A percentile compares a stretch with the other conserved stretches of the same genome.
These are phyloP conservation scores for Pecten maximus DNA, from an alignment of 2,888 invertebrate genomes.

Conservation along the genomic window DNA sequence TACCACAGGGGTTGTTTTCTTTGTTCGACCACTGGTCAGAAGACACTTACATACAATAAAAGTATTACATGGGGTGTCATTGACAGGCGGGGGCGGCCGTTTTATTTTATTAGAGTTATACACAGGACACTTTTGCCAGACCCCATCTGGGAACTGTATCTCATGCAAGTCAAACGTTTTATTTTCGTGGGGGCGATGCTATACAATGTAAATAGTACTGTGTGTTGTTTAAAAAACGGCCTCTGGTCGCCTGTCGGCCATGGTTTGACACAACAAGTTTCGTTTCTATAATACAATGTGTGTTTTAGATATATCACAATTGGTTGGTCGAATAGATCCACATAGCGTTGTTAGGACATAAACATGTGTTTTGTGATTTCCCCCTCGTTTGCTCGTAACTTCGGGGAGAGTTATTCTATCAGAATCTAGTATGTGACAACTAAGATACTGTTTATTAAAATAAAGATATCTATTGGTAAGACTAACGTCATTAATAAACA, in stretches of 20 bases:
- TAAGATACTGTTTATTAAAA: not conserved
- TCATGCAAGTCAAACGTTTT: not conserved
- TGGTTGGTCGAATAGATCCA: not conserved
- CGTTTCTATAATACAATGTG: not conserved
- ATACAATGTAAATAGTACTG: not conserved
- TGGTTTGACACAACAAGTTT: not conserved
- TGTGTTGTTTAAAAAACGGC: not conserved
- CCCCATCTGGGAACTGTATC: not conserved
- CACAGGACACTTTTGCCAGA: not conserved
- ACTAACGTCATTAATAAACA: not conserved
- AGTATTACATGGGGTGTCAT: not conserved
- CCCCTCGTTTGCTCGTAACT: not conserved
- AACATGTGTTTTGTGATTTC: not conserved
- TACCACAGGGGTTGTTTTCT: too few relatives aligned
- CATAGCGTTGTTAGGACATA: not conserved
- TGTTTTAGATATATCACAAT: not conserved
- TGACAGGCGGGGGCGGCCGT: not conserved
- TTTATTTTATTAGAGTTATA: not conserved
- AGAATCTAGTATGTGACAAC: not conserved
- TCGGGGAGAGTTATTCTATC: conserved; percentile 8
- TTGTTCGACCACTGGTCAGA: not conserved
- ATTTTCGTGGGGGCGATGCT: not conserved
- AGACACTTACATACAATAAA: not conserved
- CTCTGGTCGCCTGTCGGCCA: not conserved
- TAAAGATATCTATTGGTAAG: not conserved